A percentile compares a stretch with the other conserved stretches of the same genome.
Conservation (phyloP, 2,888 invertebrate genomes). For the Coecobrya sp. region DNA sequence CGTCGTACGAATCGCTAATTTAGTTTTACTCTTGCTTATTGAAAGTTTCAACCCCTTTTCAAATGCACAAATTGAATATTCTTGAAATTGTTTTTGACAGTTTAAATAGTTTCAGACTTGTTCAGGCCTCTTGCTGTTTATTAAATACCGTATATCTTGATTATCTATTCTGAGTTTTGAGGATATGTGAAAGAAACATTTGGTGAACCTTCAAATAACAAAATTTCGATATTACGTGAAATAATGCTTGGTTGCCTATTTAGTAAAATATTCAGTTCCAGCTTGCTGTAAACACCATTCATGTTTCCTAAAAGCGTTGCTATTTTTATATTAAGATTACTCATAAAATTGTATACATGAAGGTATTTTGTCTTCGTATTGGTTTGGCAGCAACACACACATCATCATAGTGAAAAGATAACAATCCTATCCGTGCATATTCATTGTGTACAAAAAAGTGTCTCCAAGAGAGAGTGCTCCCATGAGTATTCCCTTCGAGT, state of each 20-base stretch:
- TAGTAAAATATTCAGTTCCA: not conserved
- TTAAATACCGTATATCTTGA: not conserved
- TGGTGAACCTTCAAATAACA: not conserved
- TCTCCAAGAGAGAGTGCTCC: not conserved
- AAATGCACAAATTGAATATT: too few species aligned
- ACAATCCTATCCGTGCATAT: not conserved
- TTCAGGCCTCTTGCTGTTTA: too few species aligned
- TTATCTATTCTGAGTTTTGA: not conserved
- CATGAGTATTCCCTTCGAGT: slow-evolving; percentile 67
- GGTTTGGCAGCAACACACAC: not conserved
- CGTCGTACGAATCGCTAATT: too few species aligned
- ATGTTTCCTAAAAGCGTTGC: not conserved
- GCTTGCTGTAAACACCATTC: too few species aligned
- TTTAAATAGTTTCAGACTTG: too few species aligned
- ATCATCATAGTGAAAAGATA: not conserved
- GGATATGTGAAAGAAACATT: not conserved
- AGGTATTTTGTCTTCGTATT: not conserved
- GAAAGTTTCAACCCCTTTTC: too few species aligned
- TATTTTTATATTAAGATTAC: not conserved
- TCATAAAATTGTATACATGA: not conserved
- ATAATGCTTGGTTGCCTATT: not conserved
- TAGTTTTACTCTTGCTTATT: too few species aligned
- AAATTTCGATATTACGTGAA: not conserved
- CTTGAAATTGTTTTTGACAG: not conserved
- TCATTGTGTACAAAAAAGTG: slow-evolving; percentile 18